These are phyloP conservation scores for Enoplosus armatus DNA, from an alignment of 2,797 vertebrate genomes.

Conservation along the genomic window DNA sequence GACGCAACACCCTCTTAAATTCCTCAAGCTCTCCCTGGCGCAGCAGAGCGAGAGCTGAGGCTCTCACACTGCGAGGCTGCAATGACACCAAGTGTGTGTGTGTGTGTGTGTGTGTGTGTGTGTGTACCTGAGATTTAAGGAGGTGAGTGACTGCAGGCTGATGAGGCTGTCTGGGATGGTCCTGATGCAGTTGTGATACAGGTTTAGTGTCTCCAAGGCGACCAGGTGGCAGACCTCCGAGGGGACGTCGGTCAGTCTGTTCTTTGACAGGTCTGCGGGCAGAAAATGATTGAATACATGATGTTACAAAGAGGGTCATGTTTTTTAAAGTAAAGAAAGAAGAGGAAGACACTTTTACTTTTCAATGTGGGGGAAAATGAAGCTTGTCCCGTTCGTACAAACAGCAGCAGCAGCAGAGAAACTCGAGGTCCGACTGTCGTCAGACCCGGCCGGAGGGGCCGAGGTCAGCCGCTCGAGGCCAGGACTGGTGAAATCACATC, in stretches of 20 bases:
- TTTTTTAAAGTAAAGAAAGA: neutral
- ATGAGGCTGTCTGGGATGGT: slow-evolving; percentile 92
- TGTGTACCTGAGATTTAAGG: slow-evolving; percentile 92
- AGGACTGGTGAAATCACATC: slow-evolving; percentile 58
- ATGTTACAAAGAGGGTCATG: neutral
- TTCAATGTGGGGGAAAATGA: too few species aligned
- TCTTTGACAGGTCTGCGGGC: slow-evolving; percentile 92
- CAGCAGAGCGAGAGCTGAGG: neutral
- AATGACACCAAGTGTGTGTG: neutral
- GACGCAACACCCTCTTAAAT: slow-evolving; percentile 1
- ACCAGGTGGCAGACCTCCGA: slow-evolving; percentile 92
- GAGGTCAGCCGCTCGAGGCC: slow-evolving; percentile 38
- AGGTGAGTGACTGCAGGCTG: slow-evolving; percentile 92
- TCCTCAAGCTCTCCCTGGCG: too few species aligned
- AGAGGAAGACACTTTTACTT: neutral
- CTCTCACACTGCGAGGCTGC: neutral
- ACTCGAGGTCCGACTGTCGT: too few species aligned
- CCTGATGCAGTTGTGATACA: slow-evolving; percentile 97
- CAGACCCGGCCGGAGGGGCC: neutral
- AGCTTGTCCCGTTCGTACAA: too few species aligned
- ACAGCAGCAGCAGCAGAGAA: too few species aligned
- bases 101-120: neutral
- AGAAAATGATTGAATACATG: neutral
- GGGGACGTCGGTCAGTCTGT: slow-evolving; percentile 92
- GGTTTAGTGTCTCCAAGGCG: slow-evolving; percentile 93